These are phyloP conservation scores for Theodoxus fluviatilis DNA, from an alignment of 2,888 invertebrate species.

Conservation along the genomic window DNA sequence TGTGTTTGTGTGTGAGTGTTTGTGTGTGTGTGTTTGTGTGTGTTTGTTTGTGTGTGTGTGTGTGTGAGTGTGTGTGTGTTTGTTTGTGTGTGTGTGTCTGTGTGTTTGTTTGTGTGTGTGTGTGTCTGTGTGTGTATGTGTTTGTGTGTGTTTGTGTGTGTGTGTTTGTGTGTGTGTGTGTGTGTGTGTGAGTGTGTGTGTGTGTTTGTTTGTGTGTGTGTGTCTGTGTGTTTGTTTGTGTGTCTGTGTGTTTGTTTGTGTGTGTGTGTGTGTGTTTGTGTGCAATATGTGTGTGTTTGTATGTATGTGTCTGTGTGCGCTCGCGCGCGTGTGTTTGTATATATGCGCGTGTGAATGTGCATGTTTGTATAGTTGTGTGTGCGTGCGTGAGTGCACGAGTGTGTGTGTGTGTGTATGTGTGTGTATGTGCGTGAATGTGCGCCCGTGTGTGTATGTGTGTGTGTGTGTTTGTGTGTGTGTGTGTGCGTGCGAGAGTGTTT, in stretches of 20 bases:
- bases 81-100: constrained; percentile 12
- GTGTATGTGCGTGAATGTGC: background rate
- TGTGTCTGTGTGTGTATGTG: constrained; percentile 5
- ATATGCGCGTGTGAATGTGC: background rate
- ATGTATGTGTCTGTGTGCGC: constrained; percentile 1
- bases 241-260: no score
- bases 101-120: constrained; percentile 4
- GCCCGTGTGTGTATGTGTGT: background rate
- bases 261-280: background rate
- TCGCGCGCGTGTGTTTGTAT: background rate
- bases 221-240: background rate
- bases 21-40: constrained; percentile 1
- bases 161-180: background rate
- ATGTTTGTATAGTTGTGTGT: background rate
- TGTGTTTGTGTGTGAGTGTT: no score
- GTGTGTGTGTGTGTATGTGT: constrained; percentile 3
- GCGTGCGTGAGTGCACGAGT: background rate
- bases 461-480: constrained; percentile 20
- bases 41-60: constrained; percentile 1
- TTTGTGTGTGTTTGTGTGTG: background rate
- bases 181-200: no score
- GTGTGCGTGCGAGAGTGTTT: background rate
- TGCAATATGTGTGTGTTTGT: background rate
- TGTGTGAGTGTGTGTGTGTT: background rate
- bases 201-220: constrained; percentile 24